phyloP scores from a whole-genome alignment of 2,888 invertebrate genomes.

The Pocota personata region DNA sequence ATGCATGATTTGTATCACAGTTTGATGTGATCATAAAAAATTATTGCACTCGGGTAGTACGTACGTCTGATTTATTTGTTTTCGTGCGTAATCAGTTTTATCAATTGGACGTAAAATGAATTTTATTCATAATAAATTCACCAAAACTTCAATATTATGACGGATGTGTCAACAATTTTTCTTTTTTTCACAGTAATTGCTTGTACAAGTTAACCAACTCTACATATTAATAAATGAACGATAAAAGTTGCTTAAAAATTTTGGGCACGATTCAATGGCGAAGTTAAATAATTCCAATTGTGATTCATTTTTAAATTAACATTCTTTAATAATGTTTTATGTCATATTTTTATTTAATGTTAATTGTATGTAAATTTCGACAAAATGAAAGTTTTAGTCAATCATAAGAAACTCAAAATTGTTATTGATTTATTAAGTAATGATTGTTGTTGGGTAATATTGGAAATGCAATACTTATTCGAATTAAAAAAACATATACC shows the following conservation, averaged over 20 bases:
- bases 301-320: not conserved
- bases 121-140: not conserved
- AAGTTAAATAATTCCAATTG: not conserved
- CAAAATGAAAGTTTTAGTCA: not conserved
- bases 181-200: slow-evolving; percentile 9
- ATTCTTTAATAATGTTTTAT: not conserved
- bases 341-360: not conserved
- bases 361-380: not conserved
- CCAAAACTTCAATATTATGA: not conserved
- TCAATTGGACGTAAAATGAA: slow-evolving; percentile 11
- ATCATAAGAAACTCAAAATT: not conserved
- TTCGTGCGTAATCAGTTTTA: not conserved
- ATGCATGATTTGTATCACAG: not conserved
- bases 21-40: slow-evolving; percentile 8
- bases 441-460: not conserved
- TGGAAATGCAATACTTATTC: no score
- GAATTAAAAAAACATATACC: no score
- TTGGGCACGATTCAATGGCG: not conserved
- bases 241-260: not conserved
- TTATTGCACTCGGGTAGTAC: not conserved
- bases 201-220: not conserved
- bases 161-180: not conserved
- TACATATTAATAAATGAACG: not conserved
- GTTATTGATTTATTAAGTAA: not conserved
- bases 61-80: slow-evolving; percentile 14